Conservation (phyloP, 64 coral and sea anemone species). For the Anthopleura sola region DNA sequence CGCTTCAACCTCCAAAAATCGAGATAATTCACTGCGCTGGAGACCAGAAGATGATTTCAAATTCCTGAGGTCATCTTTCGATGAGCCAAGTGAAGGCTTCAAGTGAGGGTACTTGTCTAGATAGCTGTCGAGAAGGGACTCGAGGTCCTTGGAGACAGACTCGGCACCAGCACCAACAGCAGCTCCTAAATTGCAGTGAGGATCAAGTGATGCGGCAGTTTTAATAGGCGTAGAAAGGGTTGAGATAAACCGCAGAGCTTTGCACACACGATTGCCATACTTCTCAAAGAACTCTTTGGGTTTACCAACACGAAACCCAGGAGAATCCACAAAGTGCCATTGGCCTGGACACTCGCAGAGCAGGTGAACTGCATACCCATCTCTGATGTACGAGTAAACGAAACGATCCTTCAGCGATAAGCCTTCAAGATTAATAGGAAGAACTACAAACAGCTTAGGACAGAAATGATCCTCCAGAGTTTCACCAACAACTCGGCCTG, state of each 20-base stretch:
- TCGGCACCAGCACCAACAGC: constrained; percentile 21
- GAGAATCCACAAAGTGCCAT: constrained; percentile 71
- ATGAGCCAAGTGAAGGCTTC: constrained; percentile 30
- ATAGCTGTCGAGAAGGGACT: constrained; percentile 59
- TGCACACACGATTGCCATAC: constrained; percentile 56
- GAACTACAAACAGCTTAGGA: too few relatives aligned
- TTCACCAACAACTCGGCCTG: neutral
- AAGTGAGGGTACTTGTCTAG: constrained; percentile 57
- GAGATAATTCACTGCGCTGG: constrained; percentile 44
- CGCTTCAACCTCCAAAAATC: constrained; percentile 48
- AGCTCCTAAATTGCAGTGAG: neutral
- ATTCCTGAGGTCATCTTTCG: constrained; percentile 16
- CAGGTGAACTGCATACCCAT: constrained; percentile 73
- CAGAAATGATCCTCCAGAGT: constrained; percentile 30
- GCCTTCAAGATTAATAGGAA: too few relatives aligned
- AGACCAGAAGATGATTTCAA: constrained; percentile 52
- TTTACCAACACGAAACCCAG: constrained; percentile 60
- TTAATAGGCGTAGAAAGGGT: neutral
- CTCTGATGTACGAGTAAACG: constrained; percentile 45
- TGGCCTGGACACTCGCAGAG: constrained; percentile 79
- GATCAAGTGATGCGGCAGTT: neutral
- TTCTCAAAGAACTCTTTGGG: constrained; percentile 39
- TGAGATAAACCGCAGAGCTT: constrained; percentile 35
- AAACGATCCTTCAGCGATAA: too few relatives aligned
- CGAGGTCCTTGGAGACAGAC: constrained; percentile 39